Evolutionary conservation across 2,113 vertebrate genomes (phyloP).

Genomic region (Oreochromis spilurus): DNA sequence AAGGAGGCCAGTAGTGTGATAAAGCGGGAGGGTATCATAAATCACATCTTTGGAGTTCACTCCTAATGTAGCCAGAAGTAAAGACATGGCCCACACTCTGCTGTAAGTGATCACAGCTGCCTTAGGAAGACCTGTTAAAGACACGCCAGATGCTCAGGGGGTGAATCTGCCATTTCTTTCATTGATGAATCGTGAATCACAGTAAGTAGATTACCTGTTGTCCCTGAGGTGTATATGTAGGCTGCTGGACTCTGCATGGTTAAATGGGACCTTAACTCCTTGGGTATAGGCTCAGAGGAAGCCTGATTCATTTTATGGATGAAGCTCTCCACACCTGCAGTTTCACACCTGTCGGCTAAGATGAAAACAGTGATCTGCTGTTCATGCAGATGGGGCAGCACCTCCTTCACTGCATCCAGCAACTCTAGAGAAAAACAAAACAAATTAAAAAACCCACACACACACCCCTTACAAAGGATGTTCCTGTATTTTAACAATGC

Average conservation of each 20-base stretch:
- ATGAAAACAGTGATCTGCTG: conserved; percentile 70
- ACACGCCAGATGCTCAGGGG: background rate
- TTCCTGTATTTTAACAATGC: background rate
- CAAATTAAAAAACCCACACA: background rate
- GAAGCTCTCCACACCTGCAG: conserved; percentile 61
- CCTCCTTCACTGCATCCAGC: conserved; percentile 74
- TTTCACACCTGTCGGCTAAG: conserved; percentile 62
- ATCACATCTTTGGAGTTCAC: conserved; percentile 65
- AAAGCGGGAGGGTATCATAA: conserved; percentile 76
- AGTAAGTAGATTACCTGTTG: conserved; percentile 75
- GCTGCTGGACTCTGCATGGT: conserved; percentile 61
- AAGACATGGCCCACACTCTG: conserved; percentile 37
- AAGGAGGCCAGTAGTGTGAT: conserved; percentile 73
- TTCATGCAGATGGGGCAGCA: conserved; percentile 73
- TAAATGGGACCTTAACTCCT: conserved; percentile 68
- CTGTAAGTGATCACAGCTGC: conserved; percentile 69
- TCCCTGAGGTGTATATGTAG: conserved; percentile 88
- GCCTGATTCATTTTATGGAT: conserved; percentile 72
- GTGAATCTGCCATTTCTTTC: rapidly evolving
- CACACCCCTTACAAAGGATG: background rate
- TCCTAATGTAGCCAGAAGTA: background rate
- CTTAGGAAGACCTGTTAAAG: conserved; percentile 64
- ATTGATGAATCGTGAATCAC: background rate
- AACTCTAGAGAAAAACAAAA: conserved; percentile 62
- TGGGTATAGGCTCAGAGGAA: conserved; percentile 70